Evolutionary conservation across 2,113 vertebrate genomes (phyloP).

Genomic region (Leptobrachium ailaonicum): DNA sequence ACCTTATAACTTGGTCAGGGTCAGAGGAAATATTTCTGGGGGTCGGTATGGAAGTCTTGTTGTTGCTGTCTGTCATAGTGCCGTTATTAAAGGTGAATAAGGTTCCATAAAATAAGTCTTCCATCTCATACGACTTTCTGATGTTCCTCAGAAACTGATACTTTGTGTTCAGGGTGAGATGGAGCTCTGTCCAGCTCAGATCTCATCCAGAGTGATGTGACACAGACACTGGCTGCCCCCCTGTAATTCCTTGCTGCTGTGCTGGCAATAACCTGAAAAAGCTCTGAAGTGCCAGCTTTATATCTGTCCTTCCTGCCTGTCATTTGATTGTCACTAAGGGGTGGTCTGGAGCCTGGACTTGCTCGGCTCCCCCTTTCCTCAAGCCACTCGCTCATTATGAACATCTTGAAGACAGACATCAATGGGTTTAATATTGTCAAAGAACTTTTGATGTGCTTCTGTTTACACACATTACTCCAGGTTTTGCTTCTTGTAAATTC

Average conservation of each 20-base stretch:
- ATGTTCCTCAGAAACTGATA: background rate
- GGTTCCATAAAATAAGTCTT: slow-evolving; percentile 37
- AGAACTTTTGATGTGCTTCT: background rate
- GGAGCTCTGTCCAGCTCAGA: background rate
- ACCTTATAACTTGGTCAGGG: background rate
- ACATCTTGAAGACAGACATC: slow-evolving; percentile 1
- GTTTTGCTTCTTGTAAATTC: background rate
- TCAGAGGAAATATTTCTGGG: background rate
- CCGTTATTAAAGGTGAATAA: slow-evolving; percentile 34
- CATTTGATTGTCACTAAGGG: slow-evolving; percentile 10
- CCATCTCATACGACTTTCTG: slow-evolving; percentile 49
- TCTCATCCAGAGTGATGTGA: background rate
- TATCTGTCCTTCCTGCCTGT: background rate
- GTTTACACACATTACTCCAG: too few relatives aligned
- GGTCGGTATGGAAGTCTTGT: background rate
- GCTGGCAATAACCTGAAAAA: background rate
- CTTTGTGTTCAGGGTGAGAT: background rate
- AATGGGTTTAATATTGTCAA: too few relatives aligned
- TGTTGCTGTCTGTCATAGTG: slow-evolving; percentile 20
- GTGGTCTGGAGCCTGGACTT: slow-evolving; percentile 20
- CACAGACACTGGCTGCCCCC: background rate
- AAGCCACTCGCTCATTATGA: slow-evolving; percentile 7
- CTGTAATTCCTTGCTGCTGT: background rate
- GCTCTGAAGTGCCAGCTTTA: background rate
- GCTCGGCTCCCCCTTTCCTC: slow-evolving; percentile 14